Evolutionary conservation across 2,888 invertebrate genomes (phyloP).

Genomic region (Caradrina clavipalpis): DNA sequence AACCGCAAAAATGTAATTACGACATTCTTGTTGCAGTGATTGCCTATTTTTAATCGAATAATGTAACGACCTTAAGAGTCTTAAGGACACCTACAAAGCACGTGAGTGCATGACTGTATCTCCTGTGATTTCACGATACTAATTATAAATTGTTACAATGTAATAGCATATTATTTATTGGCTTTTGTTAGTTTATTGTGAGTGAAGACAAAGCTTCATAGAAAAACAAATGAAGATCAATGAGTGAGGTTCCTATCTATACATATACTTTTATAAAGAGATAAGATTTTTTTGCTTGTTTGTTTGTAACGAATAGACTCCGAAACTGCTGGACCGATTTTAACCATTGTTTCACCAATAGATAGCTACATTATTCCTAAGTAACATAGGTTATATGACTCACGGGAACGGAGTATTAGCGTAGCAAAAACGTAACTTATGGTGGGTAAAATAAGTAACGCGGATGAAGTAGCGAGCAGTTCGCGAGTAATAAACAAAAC

Average conservation of each 20-base stretch:
- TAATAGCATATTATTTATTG: neutral
- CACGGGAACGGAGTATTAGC: too few relatives aligned
- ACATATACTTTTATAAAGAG: too few relatives aligned
- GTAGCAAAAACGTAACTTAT: too few relatives aligned
- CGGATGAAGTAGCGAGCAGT: too few relatives aligned
- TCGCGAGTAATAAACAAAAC: too few relatives aligned
- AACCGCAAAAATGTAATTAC: conserved; percentile 36
- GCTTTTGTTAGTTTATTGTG: neutral
- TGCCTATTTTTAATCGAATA: conserved; percentile 26
- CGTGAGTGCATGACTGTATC: conserved; percentile 29
- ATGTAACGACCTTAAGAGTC: conserved; percentile 7
- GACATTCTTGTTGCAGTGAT: conserved; percentile 9
- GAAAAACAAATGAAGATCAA: neutral
- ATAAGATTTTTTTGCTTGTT: too few relatives aligned
- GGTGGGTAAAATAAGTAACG: too few relatives aligned
- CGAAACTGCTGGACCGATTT: too few relatives aligned
- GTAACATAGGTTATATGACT: too few relatives aligned
- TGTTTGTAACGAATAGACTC: too few relatives aligned
- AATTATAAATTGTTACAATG: conserved; percentile 20
- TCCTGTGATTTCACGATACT: conserved; percentile 5
- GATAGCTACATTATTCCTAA: too few relatives aligned
- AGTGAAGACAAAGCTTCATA: conserved; percentile 9
- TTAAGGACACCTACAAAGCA: conserved; percentile 30
- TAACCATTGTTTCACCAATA: too few relatives aligned
- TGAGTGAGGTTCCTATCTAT: neutral